Evolutionary conservation across 2,797 vertebrate genomes (phyloP), one percentile per base, ranked within the genome.

Genomic region (Xerus rutilus): DNA sequence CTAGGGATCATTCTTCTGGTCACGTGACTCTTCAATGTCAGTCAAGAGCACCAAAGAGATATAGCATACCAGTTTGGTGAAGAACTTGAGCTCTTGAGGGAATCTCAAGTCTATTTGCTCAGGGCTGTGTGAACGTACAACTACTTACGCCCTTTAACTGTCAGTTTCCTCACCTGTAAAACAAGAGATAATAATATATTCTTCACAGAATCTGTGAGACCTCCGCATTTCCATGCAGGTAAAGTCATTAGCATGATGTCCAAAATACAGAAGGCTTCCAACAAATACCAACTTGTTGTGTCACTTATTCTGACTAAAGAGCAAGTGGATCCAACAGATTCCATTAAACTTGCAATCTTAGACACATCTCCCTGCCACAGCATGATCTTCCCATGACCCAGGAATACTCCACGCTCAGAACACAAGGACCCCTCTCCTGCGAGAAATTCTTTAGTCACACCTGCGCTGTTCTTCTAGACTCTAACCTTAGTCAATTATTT

Each of bases 21-120:
- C 13, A 1, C 0, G 1, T 1, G 0, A 4, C 12, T 78, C 57
- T 79, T 62, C 59, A 25, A 28, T 13, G 7, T 9, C 14, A 15
- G n/a, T 30, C 18, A 54, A 69, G 32, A 1, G 7, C 35, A 28
- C 10, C 30, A 32, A 10, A 35, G 54, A 69, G 4, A 30, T 3
- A 25, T 3, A 28, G 17, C 9, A 25, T 1, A 0, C 35, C 49
- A 35, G 52, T 52, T 57, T 17, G 11, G 35, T 85, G 85, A 30
- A 43, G 93, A 47, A 13, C 15, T 3, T 32, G 23, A n/a, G 18
- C 45, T 91, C 23, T 0, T 1, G 13, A 72, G 45, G n/a, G 76
- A 32, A 20, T 28, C 32, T 4, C n/a, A 17, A 3, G 39, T 54
- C 39, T 28, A 6, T 39, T 21, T 35, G 13, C 74, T 86, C 39